Base-by-base conservation (phyloP, 2,888 invertebrate genomes). In the Nymphalis polychloros region DNA sequence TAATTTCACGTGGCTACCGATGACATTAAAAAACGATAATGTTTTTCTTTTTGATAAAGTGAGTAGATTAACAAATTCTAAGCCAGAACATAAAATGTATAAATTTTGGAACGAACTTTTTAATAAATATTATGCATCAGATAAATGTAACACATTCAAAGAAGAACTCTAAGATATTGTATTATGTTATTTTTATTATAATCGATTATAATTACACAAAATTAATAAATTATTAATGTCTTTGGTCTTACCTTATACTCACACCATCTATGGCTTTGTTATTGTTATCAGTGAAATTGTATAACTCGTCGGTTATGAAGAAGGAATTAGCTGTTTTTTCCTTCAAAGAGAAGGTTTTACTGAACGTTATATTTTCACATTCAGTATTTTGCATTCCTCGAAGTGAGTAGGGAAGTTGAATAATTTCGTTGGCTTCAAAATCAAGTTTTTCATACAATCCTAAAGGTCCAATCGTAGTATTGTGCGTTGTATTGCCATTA, bases 261-360 rank as follows among this genome's bases (percentile, higher is more conserved):
- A 86, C 86, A 63, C 88, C 86, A 65, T 89, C 89, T 20, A 89
- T 85, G 7, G 88, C 85, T 76, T 92, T 92, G n/a, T 90, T 86
- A 68, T 86, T 89, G 70, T 91, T 88, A 69, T 92, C 92, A 19
- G 81, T 84, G 69, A 91, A 92, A 69, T 82, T 81, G 27, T 76
- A 77, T n/a, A 92, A 68, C 10, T 76, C 72, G 50, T 75, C 76
- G n/a, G 71, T 78, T 27, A 92, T 83, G 72, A 90, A 92, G 76
- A 82, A 90, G 1, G 92, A 92, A 67, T 88, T 92, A 0, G 90
- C 91, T 8, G 84, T 87, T 74, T 86, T 81, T 69, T 88, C 86
- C 66, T 77, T 74, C 35, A 92, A 76, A 65, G 78, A 52, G 64
- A 91, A 87, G 52, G 69, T 72, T 19, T 87, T 88, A 59, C 67